Base-by-base conservation (phyloP, 1,140 invertebrate species). In the Drosophila sulfurigaster region DNA sequence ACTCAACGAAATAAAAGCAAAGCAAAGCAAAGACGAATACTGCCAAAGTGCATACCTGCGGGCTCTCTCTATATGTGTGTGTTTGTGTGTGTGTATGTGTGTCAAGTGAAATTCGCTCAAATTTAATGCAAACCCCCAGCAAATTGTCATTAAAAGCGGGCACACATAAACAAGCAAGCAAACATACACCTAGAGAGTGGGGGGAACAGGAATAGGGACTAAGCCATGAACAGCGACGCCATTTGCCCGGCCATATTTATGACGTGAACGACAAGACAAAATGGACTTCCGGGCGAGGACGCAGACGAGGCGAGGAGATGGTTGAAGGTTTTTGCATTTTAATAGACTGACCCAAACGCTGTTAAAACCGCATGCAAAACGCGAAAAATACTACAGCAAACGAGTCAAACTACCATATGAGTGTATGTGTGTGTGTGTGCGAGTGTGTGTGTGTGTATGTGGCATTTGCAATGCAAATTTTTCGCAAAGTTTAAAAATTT, bases 231-330 rank as follows among this genome's bases (percentile, higher is more conserved):
- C 74, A 81, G 78, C 60, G 51, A 71, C 74, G 85, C 81, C 83
- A 88, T 88, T 88, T 69, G 69, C 75, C 64, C 57, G 64, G 68
- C 75, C 69, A 89, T 89, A 89, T 89, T 89, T 89, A 89, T 89
- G 85, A 89, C 82, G 85, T 89, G 85, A 89, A 85, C 85, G 85
- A 89, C 85, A 89, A 89, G 85, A 89, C 85, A 89, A 89, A 89
- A 89, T 89, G 85, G 81, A 89, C 85, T 89, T 89, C 85, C 85
- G 83, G 59, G 41, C 65, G 62, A 46, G 7, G 32, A 8, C 6
- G 6, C 0, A 3, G 3, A 3, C 16, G 20, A 25, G 0, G 20
- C 20, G 20, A 13, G 52, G 20, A 3, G 10, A 13, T 13, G 7
- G 70, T 15, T 11, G 13, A 10, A 54, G 62, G 65, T 75, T 79